Conservation (phyloP, 2,797 vertebrate species). For the Dicrostonyx torquatus region DNA sequence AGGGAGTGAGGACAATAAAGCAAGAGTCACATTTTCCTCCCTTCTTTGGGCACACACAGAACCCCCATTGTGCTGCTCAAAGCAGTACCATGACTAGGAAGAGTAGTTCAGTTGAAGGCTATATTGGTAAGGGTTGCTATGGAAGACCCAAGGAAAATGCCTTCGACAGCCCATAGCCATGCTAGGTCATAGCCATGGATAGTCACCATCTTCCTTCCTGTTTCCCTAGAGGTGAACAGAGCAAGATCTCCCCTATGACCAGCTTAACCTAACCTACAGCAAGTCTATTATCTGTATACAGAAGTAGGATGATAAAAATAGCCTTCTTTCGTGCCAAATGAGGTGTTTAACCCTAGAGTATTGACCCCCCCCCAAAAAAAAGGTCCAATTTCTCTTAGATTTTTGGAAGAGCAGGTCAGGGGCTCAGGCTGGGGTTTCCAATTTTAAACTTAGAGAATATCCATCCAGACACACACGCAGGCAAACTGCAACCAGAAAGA, state of each 20-base stretch:
- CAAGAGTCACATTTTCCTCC: background rate
- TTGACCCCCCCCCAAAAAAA: background rate
- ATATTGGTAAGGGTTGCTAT: slow-evolving; percentile 52
- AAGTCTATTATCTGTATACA: background rate
- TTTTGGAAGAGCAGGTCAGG: background rate
- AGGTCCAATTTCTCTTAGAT: slow-evolving; percentile 4
- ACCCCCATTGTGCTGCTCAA: background rate
- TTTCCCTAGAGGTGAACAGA: background rate
- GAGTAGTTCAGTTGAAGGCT: slow-evolving; percentile 53
- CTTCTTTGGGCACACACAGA: background rate
- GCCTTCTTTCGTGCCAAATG: background rate
- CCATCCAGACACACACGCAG: background rate
- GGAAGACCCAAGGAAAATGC: slow-evolving; percentile 22
- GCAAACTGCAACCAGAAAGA: background rate
- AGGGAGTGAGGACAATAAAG: background rate
- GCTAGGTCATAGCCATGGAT: background rate
- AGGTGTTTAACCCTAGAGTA: background rate
- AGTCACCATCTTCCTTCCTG: background rate
- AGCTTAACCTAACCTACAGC: background rate
- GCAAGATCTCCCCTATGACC: background rate
- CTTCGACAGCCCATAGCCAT: slow-evolving; percentile 54
- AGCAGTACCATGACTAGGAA: slow-evolving; percentile 55
- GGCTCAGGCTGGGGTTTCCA: background rate
- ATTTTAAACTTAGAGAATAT: background rate
- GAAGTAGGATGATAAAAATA: background rate